A percentile compares a stretch with the other conserved stretches of the same genome.
These are phyloP conservation scores for Platerodrilus igneus DNA, from an alignment of 2,888 invertebrate genomes.

Conservation along the genomic window DNA sequence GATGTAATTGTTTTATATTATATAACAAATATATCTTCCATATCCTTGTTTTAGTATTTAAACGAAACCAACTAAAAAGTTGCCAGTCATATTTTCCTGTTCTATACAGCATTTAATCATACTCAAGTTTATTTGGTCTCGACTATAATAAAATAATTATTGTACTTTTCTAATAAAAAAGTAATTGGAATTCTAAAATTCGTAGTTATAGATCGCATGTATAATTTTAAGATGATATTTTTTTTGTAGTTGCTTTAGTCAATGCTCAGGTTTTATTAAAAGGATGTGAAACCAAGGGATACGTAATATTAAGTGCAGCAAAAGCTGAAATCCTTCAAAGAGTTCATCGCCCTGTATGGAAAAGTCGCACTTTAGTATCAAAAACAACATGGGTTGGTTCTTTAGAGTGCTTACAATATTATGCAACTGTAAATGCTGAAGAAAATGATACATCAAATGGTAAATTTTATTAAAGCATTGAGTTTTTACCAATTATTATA, in stretches of 20 bases:
- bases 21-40: too few relatives aligned
- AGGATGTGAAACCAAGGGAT: constrained; percentile 95
- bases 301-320: constrained; percentile 94
- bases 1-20: too few relatives aligned
- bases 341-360: constrained; percentile 85
- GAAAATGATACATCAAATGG: constrained; percentile 64
- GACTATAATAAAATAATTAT: too few relatives aligned
- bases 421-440: constrained; percentile 90
- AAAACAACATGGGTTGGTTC: constrained; percentile 96
- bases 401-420: constrained; percentile 98
- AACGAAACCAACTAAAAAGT: too few relatives aligned
- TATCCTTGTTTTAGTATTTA: too few relatives aligned
- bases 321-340: constrained; percentile 91
- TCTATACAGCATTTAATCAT: too few relatives aligned
- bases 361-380: constrained; percentile 77
- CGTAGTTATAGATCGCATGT: too few relatives aligned
- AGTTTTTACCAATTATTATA: constrained; percentile 6
- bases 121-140: too few relatives aligned
- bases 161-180: too few relatives aligned
- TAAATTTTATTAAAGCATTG: constrained; percentile 28
- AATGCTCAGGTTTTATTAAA: constrained; percentile 92
- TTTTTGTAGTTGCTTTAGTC: constrained; percentile 71
- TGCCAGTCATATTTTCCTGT: too few relatives aligned
- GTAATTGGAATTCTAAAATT: too few relatives aligned
- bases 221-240: constrained; percentile 12